phyloP scores from a whole-genome alignment of 2,797 vertebrate species.

The Lophotriccus pileatus region DNA sequence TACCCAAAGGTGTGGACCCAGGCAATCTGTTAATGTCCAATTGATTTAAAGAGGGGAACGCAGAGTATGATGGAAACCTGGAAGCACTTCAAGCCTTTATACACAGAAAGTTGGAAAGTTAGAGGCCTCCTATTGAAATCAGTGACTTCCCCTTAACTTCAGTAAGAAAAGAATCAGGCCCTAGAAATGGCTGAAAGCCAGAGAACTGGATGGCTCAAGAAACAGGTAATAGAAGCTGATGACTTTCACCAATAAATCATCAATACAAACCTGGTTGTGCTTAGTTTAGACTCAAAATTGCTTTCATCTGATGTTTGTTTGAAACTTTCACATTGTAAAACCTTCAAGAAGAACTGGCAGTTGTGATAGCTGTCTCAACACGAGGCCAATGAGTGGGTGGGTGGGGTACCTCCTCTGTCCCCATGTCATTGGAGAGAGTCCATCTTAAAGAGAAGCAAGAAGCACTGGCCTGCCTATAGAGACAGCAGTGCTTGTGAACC shows the following conservation, averaged over 20 bases:
- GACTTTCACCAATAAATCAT: slow-evolving; percentile 57
- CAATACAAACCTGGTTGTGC: neutral
- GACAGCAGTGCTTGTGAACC: neutral
- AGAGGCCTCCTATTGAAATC: slow-evolving; percentile 27
- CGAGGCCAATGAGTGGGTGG: neutral
- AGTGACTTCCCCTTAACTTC: slow-evolving; percentile 20
- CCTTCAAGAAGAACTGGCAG: neutral
- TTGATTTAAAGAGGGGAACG: slow-evolving; percentile 28
- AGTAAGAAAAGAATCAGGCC: slow-evolving; percentile 3
- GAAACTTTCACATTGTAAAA: neutral
- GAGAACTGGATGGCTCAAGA: slow-evolving; percentile 21
- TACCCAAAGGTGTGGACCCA: slow-evolving; percentile 48
- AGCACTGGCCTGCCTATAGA: neutral
- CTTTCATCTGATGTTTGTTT: slow-evolving; percentile 55
- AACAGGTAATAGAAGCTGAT: slow-evolving; percentile 48
- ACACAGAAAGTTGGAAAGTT: slow-evolving; percentile 38
- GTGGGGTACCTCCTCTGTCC: neutral
- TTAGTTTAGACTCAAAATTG: slow-evolving; percentile 23
- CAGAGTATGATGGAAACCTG: slow-evolving; percentile 59
- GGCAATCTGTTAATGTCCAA: slow-evolving; percentile 34
- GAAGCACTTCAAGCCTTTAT: slow-evolving; percentile 39
- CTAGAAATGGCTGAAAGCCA: slow-evolving; percentile 9
- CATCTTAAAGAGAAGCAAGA: neutral
- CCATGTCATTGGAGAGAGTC: neutral
- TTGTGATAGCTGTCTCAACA: neutral